Evolutionary conservation across 2,888 invertebrate species (phyloP).

Genomic region (Andrena bicolor): DNA sequence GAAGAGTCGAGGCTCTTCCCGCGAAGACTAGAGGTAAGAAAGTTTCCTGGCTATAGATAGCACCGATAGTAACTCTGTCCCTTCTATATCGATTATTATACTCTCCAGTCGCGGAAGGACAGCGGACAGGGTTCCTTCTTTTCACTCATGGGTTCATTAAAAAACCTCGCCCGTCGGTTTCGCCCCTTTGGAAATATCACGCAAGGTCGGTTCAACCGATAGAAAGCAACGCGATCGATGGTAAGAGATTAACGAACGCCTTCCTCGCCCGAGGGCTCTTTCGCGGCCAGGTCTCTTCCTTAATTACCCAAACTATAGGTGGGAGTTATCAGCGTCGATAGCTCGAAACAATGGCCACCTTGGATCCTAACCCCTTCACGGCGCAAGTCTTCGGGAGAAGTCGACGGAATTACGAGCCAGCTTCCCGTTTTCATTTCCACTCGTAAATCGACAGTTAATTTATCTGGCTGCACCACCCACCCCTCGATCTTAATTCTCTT

Average conservation of each 20-base stretch:
- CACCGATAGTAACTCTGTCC: constrained; percentile 11
- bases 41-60: neutral
- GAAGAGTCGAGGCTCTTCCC: neutral
- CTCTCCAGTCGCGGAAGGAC: neutral
- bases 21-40: neutral
- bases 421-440: constrained; percentile 38
- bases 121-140: constrained; percentile 9
- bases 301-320: constrained; percentile 73
- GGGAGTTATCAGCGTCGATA: constrained; percentile 72
- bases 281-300: constrained; percentile 61
- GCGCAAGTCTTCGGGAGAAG: constrained; percentile 53
- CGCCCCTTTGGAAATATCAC: constrained; percentile 46
- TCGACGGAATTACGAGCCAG: constrained; percentile 59
- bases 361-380: constrained; percentile 54
- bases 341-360: constrained; percentile 72
- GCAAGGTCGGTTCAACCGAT: constrained; percentile 47
- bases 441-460: constrained; percentile 45
- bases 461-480: neutral
- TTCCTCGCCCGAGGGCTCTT: constrained; percentile 53
- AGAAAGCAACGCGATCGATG: constrained; percentile 53
- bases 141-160: constrained; percentile 48
- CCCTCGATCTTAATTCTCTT: neutral
- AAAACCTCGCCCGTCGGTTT: constrained; percentile 42
- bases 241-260: constrained; percentile 64
- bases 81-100: constrained; percentile 24